A percentile compares a stretch with the other conserved stretches of the same genome.
Conservation (phyloP, 1,140 invertebrate genomes). For the Drosophila oshimai region DNA sequence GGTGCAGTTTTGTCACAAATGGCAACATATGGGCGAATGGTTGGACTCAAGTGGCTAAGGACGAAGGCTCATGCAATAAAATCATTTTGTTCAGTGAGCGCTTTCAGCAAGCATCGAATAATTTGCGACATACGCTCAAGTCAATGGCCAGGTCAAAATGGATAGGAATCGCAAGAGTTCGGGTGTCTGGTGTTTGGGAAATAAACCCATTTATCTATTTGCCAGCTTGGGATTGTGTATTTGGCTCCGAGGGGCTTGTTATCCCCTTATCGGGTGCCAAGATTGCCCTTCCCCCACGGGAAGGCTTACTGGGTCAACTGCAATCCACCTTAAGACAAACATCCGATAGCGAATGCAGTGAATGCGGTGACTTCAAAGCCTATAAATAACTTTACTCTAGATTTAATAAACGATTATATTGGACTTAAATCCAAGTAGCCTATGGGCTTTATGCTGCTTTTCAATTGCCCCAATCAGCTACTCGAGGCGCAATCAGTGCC, state of each 20-base stretch:
- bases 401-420: constrained; percentile 78
- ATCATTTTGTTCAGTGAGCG: constrained; percentile 79
- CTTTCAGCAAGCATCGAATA: constrained; percentile 62
- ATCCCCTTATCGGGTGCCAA: neutral
- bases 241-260: neutral
- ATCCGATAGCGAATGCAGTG: constrained; percentile 7
- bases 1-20: constrained; percentile 76
- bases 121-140: constrained; percentile 77
- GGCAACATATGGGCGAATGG: constrained; percentile 74
- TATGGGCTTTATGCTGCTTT: constrained; percentile 1
- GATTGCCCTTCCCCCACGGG: constrained; percentile 26
- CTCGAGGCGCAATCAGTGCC: constrained; percentile 64
- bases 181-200: constrained; percentile 53
- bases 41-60: constrained; percentile 56
- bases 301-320: constrained; percentile 60
- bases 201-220: constrained; percentile 77
- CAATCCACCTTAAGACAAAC: constrained; percentile 11
- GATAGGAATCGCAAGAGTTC: neutral
- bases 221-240: constrained; percentile 56
- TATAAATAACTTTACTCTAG: constrained; percentile 75
- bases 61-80: constrained; percentile 67
- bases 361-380: constrained; percentile 55
- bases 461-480: constrained; percentile 60
- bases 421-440: constrained; percentile 70
- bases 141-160: constrained; percentile 54